Base-by-base conservation (phyloP, 2,797 vertebrate species). In the Girardinus metallicus region DNA sequence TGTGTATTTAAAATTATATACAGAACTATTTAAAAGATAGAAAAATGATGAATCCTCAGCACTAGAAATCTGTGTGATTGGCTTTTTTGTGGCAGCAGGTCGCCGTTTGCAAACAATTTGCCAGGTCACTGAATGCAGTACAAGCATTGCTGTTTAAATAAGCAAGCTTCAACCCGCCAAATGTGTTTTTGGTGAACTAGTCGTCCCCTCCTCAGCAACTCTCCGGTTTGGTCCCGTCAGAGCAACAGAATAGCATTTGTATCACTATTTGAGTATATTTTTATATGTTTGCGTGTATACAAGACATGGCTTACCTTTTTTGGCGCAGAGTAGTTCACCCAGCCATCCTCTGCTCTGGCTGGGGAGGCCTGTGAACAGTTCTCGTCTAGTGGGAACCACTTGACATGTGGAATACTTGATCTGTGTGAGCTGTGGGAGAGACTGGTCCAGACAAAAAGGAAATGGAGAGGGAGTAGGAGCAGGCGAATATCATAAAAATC, bases 351-450 rank as follows among this genome's bases (percentile, higher is more conserved):
- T 84, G 64, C 66, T 68, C 47, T 76, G 85, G 73, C 77, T 88
- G 79, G 81, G 89, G 86, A 91, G 88, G 86, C 86, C 66, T 84
- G 80, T 84, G 85, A 93, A 90, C 81, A 79, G 81, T 86, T 85
- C 82, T 87, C 15, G 9, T 71, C 76, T 77, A 41, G 74, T 49
- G 62, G 86, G 76, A 29, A 57, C 85, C 77, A 76, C 86, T 93
- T 88, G 85, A 90, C 88, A 85, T 83, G 90, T 83, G 53, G 75
- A 88, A 85, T 84, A 86, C 86, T 82, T 82, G 80, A 91, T 91
- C 77, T 79, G 68, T 73, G 81, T 86, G 81, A 80, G 75, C 84
- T 86, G 79, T 13, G 70, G 87, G 83, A 86, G 78, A 82, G 75
- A 49, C 73, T 15, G 73, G 76, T 81, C 44, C 62, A 79, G 60